These are phyloP conservation scores for Troides helena DNA, from an alignment of 2,888 invertebrate species.

Conservation along the genomic window DNA sequence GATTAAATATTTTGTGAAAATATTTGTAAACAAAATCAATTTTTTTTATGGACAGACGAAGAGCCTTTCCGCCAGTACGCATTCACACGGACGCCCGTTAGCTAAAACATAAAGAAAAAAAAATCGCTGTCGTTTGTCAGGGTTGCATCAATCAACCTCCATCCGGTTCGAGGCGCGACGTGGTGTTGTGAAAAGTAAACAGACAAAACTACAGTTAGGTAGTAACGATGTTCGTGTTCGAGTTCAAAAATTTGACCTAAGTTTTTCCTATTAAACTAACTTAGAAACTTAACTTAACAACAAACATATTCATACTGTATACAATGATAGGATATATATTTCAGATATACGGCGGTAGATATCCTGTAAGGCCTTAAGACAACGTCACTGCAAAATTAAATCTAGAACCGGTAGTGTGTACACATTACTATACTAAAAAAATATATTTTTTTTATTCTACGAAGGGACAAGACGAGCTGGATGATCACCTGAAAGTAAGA, in stretches of 20 bases:
- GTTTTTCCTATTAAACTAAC: no score
- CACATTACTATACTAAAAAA: no score
- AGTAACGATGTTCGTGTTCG: neutral
- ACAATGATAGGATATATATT: no score
- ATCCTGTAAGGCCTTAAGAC: no score
- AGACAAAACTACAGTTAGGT: neutral
- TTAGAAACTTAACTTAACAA: no score
- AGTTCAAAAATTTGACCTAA: neutral
- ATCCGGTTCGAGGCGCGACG: neutral
- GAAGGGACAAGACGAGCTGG: no score
- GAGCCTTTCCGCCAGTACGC: neutral
- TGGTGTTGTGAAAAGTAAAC: neutral
- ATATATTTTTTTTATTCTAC: no score
- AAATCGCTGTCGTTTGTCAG: neutral
- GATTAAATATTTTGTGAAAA: neutral
- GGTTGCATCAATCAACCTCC: neutral
- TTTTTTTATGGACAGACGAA: neutral
- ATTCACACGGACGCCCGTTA: neutral
- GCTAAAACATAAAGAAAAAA: neutral
- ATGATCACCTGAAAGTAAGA: no score
- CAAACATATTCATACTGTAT: no score
- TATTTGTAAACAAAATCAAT: neutral
- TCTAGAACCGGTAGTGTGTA: no score
- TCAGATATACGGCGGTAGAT: no score
- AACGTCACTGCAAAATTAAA: no score